Evolutionary conservation across 2,113 vertebrate genomes (phyloP).

Genomic region (Verasper variegatus): DNA sequence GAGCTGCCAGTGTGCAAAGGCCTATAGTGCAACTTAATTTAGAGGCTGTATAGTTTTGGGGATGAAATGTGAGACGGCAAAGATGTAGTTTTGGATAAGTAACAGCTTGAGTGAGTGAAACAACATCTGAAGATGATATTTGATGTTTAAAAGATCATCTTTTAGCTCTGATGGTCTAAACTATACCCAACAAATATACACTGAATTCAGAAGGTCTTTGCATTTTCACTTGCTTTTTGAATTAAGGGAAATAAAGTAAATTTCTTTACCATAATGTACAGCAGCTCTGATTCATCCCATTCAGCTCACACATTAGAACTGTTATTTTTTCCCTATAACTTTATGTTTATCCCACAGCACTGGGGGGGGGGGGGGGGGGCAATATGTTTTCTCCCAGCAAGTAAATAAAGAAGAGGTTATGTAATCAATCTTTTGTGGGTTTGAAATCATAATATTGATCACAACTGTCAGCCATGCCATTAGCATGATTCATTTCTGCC

Average conservation of each 20-base stretch:
- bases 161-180: not conserved
- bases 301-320: constrained; percentile 42
- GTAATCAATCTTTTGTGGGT: constrained; percentile 85
- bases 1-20: not conserved
- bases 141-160: not conserved
- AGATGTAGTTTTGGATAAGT: constrained; percentile 9
- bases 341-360: constrained; percentile 68
- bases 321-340: constrained; percentile 63
- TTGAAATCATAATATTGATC: constrained; percentile 87
- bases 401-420: constrained; percentile 84
- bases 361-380: no score
- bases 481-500: constrained; percentile 86
- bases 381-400: constrained; percentile 73
- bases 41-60: constrained; percentile 2
- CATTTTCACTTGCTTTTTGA: not conserved
- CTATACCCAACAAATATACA: not conserved
- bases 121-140: not conserved
- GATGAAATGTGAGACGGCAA: not conserved
- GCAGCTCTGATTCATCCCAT: constrained; percentile 4
- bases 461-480: constrained; percentile 84
- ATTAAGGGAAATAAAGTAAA: not conserved
- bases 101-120: constrained; percentile 8
- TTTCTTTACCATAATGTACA: not conserved
- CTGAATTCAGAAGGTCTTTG: not conserved
- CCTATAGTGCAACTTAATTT: constrained; percentile 9